Evolutionary conservation across 2,797 vertebrate genomes (phyloP).

Genomic region (Enteromius argenteus): DNA sequence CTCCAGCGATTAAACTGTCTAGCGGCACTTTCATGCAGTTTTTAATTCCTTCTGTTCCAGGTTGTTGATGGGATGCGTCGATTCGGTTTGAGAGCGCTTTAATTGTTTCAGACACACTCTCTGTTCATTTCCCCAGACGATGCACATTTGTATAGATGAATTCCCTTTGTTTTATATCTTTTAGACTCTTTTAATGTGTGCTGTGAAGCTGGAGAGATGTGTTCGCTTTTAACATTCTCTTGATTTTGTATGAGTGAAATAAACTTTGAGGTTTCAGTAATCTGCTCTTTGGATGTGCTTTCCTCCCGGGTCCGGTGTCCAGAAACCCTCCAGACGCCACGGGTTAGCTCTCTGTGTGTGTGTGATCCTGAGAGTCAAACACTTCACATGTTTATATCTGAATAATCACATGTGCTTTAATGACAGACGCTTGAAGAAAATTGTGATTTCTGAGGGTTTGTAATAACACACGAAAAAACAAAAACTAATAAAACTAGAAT

Average conservation of each 20-base stretch:
- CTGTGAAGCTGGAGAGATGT: conserved; percentile 64
- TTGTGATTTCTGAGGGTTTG: no score
- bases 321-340: no score
- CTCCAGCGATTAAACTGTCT: neutral
- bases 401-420: no score
- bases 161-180: conserved; percentile 60
- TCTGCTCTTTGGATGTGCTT: neutral
- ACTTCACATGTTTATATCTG: no score
- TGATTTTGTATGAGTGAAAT: conserved; percentile 87
- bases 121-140: neutral
- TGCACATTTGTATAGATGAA: conserved; percentile 54
- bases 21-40: conserved; percentile 1
- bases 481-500: no score
- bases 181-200: conserved; percentile 78
- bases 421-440: no score
- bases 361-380: no score
- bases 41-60: neutral
- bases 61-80: neutral
- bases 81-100: neutral
- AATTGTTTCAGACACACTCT: neutral
- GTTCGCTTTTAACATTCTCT: conserved; percentile 85
- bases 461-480: no score
- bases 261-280: conserved; percentile 82
- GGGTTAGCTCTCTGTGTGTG: no score
- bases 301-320: neutral